These are phyloP conservation scores for Agrotis segetum DNA, from an alignment of 2,888 invertebrate genomes.

Conservation along the genomic window DNA sequence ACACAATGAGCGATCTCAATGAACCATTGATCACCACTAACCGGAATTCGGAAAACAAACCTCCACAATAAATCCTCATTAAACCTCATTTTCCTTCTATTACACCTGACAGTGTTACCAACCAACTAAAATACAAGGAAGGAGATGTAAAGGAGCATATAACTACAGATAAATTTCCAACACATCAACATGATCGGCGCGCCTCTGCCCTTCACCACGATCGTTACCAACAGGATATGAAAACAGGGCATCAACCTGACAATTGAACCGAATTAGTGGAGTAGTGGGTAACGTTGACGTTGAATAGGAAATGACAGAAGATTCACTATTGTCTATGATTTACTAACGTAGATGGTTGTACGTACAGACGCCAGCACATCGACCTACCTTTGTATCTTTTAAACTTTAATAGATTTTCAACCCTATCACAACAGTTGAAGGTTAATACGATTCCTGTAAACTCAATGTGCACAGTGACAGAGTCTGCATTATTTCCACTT, in stretches of 20 bases:
- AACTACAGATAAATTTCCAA: conserved; percentile 33
- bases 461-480: too few relatives aligned
- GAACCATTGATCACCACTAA: conserved; percentile 3
- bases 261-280: conserved; percentile 68
- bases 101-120: conserved; percentile 22
- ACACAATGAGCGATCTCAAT: not conserved
- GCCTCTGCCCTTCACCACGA: conserved; percentile 55
- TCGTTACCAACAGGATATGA: conserved; percentile 65
- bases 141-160: conserved; percentile 10
- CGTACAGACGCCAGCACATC: too few relatives aligned
- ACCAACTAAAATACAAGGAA: conserved; percentile 26
- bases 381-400: too few relatives aligned
- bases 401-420: too few relatives aligned
- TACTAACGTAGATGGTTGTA: too few relatives aligned
- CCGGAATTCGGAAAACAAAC: conserved; percentile 19
- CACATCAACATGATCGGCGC: conserved; percentile 32
- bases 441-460: not conserved
- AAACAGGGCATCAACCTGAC: conserved; percentile 71
- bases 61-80: conserved; percentile 8
- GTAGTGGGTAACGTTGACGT: conserved; percentile 2
- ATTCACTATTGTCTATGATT: not conserved
- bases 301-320: conserved; percentile 31
- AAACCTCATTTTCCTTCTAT: conserved; percentile 24
- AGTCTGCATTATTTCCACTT: too few relatives aligned
- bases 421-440: too few relatives aligned